Evolutionary conservation across 2,888 invertebrate genomes (phyloP), one percentile per base, ranked within the genome.

Genomic region (Acrobasis consociella): DNA sequence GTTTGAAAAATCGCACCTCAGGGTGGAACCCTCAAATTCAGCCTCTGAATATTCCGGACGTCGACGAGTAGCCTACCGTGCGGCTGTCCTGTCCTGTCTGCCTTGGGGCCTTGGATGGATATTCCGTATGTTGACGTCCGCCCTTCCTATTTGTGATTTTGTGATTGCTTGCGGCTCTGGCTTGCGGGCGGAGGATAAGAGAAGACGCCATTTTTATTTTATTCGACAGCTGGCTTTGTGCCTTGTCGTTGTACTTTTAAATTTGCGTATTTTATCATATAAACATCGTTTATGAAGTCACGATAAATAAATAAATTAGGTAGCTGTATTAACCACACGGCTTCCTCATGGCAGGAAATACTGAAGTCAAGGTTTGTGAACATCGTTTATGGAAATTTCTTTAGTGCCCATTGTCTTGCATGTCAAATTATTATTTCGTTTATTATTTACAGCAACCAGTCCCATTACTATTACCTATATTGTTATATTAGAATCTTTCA

Each of bases 331-430:
- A 49, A 39, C 10, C 16, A 11, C 39, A 17, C 17, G 53, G 64
- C 52, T 60, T 53, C 38, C 69, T 56, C 60, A 90, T 91, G 91
- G 85, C 87, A 64, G 89, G 86, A 74, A 83, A 85, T 64, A 69
- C 80, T 49, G 83, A 83, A 67, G 67, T 78, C 55, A 89, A 89
- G 89, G 91, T 90, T 76, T 68, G 84, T 81, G 70, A 50, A 46
- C n/a, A 13, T 11, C 2, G 1, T 46, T 13, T 53, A 67, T 62
- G 62, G 53, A 58, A 55, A 58, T 64, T 63, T 61, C 58, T 62
- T 50, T 58, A 59, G 58, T 39, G 62, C 63, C 64, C 17, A 60
- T 81, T 83, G 83, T 85, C 88, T 88, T 87, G 86, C 88, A 83
- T 83, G 78, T 83, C 81, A 46, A 42, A 46, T 13, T 13, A 46